Percentiles rank a stretch among this genome's conserved stretches.
Conservation (phyloP, 1,140 invertebrate species). For the Anoplophora glabripennis region DNA sequence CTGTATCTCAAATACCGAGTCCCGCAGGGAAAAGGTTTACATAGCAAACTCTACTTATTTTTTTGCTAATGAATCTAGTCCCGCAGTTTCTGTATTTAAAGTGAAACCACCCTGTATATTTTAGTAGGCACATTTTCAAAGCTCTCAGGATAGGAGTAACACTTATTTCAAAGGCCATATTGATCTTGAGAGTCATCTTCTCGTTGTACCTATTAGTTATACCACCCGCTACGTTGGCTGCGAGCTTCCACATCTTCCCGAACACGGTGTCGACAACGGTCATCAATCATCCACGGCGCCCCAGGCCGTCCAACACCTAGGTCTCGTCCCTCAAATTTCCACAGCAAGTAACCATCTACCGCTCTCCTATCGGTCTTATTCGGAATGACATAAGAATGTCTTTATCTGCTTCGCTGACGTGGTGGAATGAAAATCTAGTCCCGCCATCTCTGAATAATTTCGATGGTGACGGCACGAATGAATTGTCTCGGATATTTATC, state of each 20-base stretch:
- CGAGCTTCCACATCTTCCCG: slow-evolving; percentile 41
- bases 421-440: slow-evolving; percentile 12
- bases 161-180: slow-evolving; percentile 22
- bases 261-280: slow-evolving; percentile 48
- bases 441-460: slow-evolving; percentile 17
- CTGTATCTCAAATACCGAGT: no score
- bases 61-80: no score
- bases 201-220: slow-evolving; percentile 45
- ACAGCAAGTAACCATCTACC: no score
- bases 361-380: slow-evolving; percentile 15
- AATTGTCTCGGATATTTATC: slow-evolving; percentile 30
- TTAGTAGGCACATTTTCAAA: no score
- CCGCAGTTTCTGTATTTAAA: no score
- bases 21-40: no score
- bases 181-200: slow-evolving; percentile 26
- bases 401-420: slow-evolving; percentile 9
- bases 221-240: slow-evolving; percentile 34
- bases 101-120: no score
- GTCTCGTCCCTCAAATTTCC: background rate
- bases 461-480: slow-evolving; percentile 21
- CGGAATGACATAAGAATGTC: slow-evolving; percentile 14
- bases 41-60: no score
- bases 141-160: background rate
- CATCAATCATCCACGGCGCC: slow-evolving; percentile 46
- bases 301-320: slow-evolving; percentile 32